Evolutionary conservation across 2,888 invertebrate species (phyloP), one percentile per base, ranked within the genome.

Genomic region (Aleiodes testaceus): DNA sequence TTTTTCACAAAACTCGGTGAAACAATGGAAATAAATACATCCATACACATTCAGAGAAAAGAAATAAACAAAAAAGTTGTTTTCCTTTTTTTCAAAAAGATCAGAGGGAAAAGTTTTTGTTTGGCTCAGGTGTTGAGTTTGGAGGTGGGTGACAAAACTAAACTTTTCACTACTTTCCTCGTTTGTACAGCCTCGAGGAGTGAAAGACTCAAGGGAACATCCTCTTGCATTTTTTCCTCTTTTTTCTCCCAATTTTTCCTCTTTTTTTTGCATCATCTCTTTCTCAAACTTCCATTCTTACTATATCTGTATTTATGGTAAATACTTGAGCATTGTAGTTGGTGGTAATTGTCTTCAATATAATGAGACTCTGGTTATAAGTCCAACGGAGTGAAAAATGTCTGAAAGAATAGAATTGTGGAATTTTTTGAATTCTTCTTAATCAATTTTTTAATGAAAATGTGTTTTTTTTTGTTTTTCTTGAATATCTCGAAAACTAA

Each of bases 111-210:
- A 59, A 55, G 16, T 55, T 59, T 59, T 59, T 42, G 59, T 59
- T 59, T 59, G 59, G 59, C 59, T 59, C 59, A 59, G 59, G 59
- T 59, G 59, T 59, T 59, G 59, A 59, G 36, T 59, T 59, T 7
- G 36, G 2, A 36, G 18, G 59, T 6, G 36, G 36, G 30, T 59
- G 59, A 59, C 59, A 42, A 53, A 59, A 59, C 36, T 36, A 59
- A 59, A 59, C 36, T 59, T 59, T 59, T 59, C 59, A 12, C 42
- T 14, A 42, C 42, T 59, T 59, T 20, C 16, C 59, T 42, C 59
- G 59, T 59, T 59, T 59, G 59, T 59, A 59, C 7, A 59, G 36
- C 36, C 42, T 18, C 5, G 50, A 59, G 36, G 36, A 36, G 36
- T 36, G 36, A 36, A 36, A 36, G 59, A 59, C 59, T 36, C 59